Conservation (phyloP, 2,797 vertebrate species). For the Capromys pilorides region DNA sequence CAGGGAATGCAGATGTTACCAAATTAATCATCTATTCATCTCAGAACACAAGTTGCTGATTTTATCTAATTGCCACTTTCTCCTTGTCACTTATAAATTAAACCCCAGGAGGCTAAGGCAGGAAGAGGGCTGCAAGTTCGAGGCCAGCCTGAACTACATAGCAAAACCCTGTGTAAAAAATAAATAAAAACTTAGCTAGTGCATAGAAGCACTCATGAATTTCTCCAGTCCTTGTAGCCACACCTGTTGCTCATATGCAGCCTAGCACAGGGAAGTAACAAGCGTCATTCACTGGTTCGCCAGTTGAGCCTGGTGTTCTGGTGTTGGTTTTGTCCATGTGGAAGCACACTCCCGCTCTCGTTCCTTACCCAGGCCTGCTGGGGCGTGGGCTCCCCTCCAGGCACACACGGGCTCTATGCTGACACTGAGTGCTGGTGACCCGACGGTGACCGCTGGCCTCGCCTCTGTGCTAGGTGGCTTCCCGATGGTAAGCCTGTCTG, state of each 20-base stretch:
- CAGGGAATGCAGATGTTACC: neutral
- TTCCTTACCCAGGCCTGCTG: neutral
- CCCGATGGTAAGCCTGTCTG: constrained; percentile 81
- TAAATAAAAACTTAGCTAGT: neutral
- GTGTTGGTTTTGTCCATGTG: neutral
- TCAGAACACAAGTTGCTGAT: neutral
- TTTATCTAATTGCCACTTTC: neutral
- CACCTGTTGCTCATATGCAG: neutral
- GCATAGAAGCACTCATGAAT: neutral
- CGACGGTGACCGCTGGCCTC: constrained; percentile 25
- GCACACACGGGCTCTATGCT: rapidly evolving
- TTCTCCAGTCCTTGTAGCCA: neutral
- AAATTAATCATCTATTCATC: neutral
- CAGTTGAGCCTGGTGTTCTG: neutral
- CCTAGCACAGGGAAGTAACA: neutral
- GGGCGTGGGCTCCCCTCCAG: neutral
- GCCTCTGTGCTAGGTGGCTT: constrained; percentile 80
- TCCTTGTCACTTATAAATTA: neutral
- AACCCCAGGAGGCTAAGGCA: neutral
- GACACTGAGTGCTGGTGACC: neutral
- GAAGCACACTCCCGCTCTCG: neutral
- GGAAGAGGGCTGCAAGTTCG: neutral
- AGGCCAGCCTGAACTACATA: neutral
- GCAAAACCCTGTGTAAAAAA: neutral
- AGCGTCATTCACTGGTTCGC: neutral